Conservation (phyloP, 30 jellyfish, hydroid and myxozoan species). For the Chrysaora quinquecirrha region DNA sequence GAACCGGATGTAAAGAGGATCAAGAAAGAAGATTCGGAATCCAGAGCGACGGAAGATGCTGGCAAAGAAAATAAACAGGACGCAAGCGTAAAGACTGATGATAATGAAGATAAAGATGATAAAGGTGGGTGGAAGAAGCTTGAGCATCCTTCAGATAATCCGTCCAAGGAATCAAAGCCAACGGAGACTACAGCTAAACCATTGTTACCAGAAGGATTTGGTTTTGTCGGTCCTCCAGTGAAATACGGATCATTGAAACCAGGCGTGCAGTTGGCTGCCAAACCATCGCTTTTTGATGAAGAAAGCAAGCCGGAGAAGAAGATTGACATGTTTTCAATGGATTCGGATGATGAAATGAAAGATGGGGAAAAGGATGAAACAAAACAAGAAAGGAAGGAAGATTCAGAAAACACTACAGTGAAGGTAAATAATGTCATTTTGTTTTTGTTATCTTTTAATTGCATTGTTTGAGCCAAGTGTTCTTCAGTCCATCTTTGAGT, state of each 20-base stretch:
- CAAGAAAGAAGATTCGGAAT: constrained; percentile 16
- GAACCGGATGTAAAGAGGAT: constrained; percentile 49
- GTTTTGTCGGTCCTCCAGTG: constrained; percentile 26
- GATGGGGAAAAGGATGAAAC: neutral
- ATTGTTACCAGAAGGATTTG: constrained; percentile 47
- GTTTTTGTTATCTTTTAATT: no score
- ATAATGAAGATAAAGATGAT: neutral
- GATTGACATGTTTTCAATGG: constrained; percentile 64
- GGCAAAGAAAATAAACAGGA: neutral
- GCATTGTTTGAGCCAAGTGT: no score
- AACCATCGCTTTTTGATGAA: constrained; percentile 59
- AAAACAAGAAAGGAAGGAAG: constrained; percentile 3
- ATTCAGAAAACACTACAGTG: neutral
- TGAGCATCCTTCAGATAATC: neutral
- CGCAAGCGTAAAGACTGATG: constrained; percentile 7
- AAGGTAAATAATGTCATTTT: no score
- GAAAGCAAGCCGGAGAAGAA: constrained; percentile 58
- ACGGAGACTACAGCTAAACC: constrained; percentile 10
- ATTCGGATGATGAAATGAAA: constrained; percentile 26
- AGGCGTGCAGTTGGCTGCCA: constrained; percentile 43
- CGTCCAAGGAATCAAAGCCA: neutral
- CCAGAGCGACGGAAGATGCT: constrained; percentile 1
- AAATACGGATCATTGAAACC: constrained; percentile 36
- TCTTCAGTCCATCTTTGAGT: no score
- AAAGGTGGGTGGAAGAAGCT: constrained; percentile 63